Evolutionary conservation across 2,797 vertebrate species (phyloP), one percentile per base, ranked within the genome.

Genomic region (Crax fasciolata): DNA sequence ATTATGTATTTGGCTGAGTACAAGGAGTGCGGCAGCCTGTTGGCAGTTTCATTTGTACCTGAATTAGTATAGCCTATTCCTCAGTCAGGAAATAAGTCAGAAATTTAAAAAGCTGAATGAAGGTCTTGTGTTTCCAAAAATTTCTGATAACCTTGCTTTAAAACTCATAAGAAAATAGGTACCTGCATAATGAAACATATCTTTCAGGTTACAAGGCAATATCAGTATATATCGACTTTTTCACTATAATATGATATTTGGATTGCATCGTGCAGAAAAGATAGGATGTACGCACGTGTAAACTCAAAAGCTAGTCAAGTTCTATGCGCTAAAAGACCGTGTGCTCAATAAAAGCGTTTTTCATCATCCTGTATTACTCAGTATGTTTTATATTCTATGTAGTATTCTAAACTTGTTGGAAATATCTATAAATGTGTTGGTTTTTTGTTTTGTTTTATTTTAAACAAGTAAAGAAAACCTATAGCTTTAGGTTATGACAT

Each of bases 1-100:
- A 67, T 20, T 20, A 10, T 43, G 58, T 57, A n/a, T 84, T 92
- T 92, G 84, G 28, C 75, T 85, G 65, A 67, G 32, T 30, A 28
- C 13, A 72, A 5, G 12, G 48, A 74, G 28, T 67, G 55, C 51
- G 68, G 62, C 23, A 80, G 89, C 68, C 58, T 90, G 28, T 49
- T 92, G 72, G 61, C 84, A 68, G 49, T 82, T 97, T 92, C 61
- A 77, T 93, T 87, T 85, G 20, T 89, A 89, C 46, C 75, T 94
- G 88, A 93, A 85, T 87, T 93, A 80, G 59, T 89, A 13, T 24
- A 74, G 35, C 35, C 14, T 84, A 43, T 76, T 91, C 54, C 65
- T 18, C 28, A 87, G 35, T 89, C 41, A 65, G 81, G 52, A 90
- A 89, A 85, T 62, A 83, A 87, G 23, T 23, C 75, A 96, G 81